A percentile compares a stretch with the other conserved stretches of the same genome.
phyloP scores from a whole-genome alignment of 2,888 invertebrate genomes.

The Aproaerema taeniolella region DNA sequence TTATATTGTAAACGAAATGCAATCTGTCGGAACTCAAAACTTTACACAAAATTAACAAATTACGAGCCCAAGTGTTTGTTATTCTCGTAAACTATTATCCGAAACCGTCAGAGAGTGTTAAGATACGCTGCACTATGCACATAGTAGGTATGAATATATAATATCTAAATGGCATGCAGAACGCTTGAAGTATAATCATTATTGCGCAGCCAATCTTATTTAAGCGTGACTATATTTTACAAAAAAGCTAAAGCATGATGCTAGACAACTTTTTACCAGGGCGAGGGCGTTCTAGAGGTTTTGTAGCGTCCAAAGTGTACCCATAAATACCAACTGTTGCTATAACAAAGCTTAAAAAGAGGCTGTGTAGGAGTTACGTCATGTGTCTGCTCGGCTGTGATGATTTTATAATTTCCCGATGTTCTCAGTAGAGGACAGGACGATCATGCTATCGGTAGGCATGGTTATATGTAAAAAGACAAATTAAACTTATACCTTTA shows the following conservation, averaged over 20 bases:
- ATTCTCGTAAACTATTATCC: constrained; percentile 59
- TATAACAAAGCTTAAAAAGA: constrained; percentile 66
- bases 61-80: constrained; percentile 44
- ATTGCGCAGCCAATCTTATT: constrained; percentile 78
- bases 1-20: constrained; percentile 60
- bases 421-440: constrained; percentile 50
- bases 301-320: constrained; percentile 74
- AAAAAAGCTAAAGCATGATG: constrained; percentile 78
- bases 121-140: constrained; percentile 73
- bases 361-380: constrained; percentile 69
- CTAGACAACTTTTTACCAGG: constrained; percentile 76
- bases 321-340: constrained; percentile 73
- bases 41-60: constrained; percentile 39
- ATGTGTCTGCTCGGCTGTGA: constrained; percentile 66
- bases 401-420: constrained; percentile 43
- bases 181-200: constrained; percentile 78
- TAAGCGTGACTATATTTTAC: constrained; percentile 78
- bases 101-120: constrained; percentile 70
- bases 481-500: constrained; percentile 75
- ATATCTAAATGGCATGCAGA: constrained; percentile 78
- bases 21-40: constrained; percentile 24
- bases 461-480: constrained; percentile 70
- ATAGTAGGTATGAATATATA: constrained; percentile 75
- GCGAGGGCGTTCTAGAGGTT: constrained; percentile 73
- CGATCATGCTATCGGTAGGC: constrained; percentile 64